These are phyloP conservation scores for Oncorhynchus mykiss DNA, from an alignment of 2,113 vertebrate genomes.

Conservation along the genomic window DNA sequence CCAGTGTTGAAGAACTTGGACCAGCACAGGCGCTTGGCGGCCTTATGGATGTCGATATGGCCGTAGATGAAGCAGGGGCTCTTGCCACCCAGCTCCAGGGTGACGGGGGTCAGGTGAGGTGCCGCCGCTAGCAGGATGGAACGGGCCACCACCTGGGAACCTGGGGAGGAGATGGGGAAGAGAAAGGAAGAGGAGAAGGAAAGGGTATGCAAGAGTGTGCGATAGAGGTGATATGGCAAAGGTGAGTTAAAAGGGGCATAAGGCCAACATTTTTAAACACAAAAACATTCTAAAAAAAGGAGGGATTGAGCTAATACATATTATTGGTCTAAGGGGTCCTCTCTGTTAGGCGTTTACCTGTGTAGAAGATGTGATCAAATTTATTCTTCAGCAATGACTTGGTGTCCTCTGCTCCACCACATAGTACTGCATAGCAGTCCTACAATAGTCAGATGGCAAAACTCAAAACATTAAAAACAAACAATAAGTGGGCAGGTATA, in stretches of 20 bases:
- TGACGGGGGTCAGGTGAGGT: conserved; percentile 82
- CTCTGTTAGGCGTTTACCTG: conserved; percentile 45
- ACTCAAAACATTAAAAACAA: not conserved
- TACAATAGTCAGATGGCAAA: conserved; percentile 26
- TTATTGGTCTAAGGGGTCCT: not conserved
- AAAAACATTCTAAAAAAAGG: not conserved
- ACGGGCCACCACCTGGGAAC: conserved; percentile 68
- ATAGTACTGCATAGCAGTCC: conserved; percentile 71
- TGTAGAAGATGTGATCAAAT: conserved; percentile 73
- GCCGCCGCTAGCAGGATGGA: conserved; percentile 79
- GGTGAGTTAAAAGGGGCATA: no score
- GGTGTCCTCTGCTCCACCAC: conserved; percentile 69
- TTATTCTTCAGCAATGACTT: conserved; percentile 61
- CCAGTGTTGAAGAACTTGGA: conserved; percentile 85
- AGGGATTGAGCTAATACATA: not conserved
- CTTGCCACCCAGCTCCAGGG: conserved; percentile 91
- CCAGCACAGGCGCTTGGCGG: conserved; percentile 80
- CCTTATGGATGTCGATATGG: conserved; percentile 56
- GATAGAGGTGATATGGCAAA: not conserved
- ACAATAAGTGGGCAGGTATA: not conserved
- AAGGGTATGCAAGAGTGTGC: not conserved
- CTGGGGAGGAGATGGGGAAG: conserved; percentile 33
- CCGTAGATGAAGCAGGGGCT: conserved; percentile 84
- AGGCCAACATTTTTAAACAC: no score
- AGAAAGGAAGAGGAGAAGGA: not conserved